phyloP scores from a whole-genome alignment of 2,888 invertebrate genomes.

The Labia minor region DNA sequence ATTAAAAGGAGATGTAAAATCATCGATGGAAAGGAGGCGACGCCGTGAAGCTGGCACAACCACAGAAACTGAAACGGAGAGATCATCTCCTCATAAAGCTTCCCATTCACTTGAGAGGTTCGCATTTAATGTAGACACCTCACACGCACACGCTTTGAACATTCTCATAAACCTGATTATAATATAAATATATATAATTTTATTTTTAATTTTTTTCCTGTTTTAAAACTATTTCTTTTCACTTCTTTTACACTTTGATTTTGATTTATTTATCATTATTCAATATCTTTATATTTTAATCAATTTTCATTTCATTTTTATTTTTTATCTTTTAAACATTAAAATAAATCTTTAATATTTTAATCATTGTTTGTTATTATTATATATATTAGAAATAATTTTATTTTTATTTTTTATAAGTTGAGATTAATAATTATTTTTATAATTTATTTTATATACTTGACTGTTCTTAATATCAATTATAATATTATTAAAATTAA shows the following conservation, averaged over 20 bases:
- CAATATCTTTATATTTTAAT: neutral
- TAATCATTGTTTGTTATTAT: too few relatives aligned
- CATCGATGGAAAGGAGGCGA: slow-evolving; percentile 61
- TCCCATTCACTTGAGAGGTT: slow-evolving; percentile 15
- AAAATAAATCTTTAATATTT: too few relatives aligned
- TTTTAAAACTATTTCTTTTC: neutral
- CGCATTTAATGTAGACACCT: neutral
- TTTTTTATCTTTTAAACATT: too few relatives aligned
- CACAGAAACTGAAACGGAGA: slow-evolving; percentile 69
- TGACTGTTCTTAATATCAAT: too few relatives aligned
- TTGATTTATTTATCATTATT: neutral
- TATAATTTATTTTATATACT: too few relatives aligned
- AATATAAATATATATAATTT: neutral
- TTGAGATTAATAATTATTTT: too few relatives aligned
- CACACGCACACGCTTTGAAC: neutral
- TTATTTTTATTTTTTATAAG: too few relatives aligned
- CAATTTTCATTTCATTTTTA: neutral
- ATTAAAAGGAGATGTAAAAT: slow-evolving; percentile 67
- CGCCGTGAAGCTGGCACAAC: slow-evolving; percentile 46
- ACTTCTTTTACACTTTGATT: neutral
- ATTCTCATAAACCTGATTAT: slow-evolving; percentile 8
- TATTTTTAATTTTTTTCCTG: neutral
- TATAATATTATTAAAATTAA: too few relatives aligned
- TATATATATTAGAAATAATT: too few relatives aligned
- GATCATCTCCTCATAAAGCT: slow-evolving; percentile 52